Conservation (phyloP, 2,797 vertebrate genomes). For the Mycteria americana region DNA sequence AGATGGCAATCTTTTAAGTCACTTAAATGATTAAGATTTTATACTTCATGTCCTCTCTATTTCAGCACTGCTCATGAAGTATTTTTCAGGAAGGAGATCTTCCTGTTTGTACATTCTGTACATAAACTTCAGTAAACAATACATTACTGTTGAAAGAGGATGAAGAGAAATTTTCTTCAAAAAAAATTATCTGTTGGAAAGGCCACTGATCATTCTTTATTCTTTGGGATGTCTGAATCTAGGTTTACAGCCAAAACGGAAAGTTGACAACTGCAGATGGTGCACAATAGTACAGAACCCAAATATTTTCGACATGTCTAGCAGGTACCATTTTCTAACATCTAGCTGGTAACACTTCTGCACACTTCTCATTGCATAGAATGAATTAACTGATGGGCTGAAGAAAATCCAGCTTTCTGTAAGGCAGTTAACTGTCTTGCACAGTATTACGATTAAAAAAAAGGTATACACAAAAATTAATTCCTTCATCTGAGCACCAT, state of each 20-base stretch:
- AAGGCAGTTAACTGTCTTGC: neutral
- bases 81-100: constrained; percentile 76
- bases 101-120: constrained; percentile 77
- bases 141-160: constrained; percentile 50
- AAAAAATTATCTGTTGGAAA: constrained; percentile 60
- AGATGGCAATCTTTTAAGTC: constrained; percentile 55
- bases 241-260: constrained; percentile 52
- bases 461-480: neutral
- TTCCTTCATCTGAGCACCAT: neutral
- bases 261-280: constrained; percentile 46
- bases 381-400: constrained; percentile 19
- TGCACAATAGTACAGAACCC: constrained; percentile 8
- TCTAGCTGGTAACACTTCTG: neutral
- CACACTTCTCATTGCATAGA: constrained; percentile 8
- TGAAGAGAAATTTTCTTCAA: constrained; percentile 49
- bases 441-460: neutral
- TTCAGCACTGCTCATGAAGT: constrained; percentile 64
- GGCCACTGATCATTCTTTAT: constrained; percentile 31
- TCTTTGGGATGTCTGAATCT: constrained; percentile 46
- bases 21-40: constrained; percentile 58
- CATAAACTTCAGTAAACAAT: constrained; percentile 76
- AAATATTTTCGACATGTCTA: constrained; percentile 36
- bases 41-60: constrained; percentile 55
- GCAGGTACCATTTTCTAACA: neutral
- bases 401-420: neutral